Conservation (phyloP, 2,888 invertebrate species). For the Gymnoscelis rufifasciata region DNA sequence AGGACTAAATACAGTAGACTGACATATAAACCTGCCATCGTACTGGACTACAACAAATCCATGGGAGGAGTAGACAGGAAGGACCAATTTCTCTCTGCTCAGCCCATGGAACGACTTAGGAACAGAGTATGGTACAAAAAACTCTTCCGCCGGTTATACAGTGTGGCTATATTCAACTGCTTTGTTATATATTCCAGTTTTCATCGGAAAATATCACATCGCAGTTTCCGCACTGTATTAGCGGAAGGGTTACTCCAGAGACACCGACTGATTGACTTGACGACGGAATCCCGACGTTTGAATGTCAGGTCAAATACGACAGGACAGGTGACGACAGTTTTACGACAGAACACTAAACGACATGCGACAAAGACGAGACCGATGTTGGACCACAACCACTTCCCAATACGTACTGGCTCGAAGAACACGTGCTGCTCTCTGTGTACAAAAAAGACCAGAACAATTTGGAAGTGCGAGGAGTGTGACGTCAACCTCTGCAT, state of each 20-base stretch:
- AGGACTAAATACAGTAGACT: constrained; percentile 12
- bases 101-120: too few relatives aligned
- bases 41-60: constrained; percentile 27
- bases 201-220: background rate
- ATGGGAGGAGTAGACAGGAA: too few relatives aligned
- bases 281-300: background rate
- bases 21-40: constrained; percentile 20
- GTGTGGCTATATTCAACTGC: background rate
- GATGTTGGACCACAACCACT: background rate
- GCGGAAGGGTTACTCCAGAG: background rate
- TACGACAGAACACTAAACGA: too few relatives aligned
- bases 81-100: too few relatives aligned
- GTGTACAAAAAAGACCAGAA: too few relatives aligned
- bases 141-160: too few relatives aligned
- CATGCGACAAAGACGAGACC: background rate
- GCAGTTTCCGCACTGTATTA: background rate
- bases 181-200: background rate
- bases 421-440: background rate
- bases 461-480: background rate
- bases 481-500: background rate
- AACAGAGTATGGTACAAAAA: too few relatives aligned
- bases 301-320: background rate
- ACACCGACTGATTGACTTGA: background rate
- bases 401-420: background rate
- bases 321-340: too few relatives aligned